Evolutionary conservation across 2,888 invertebrate species (phyloP), one percentile per base, ranked within the genome.

Genomic region (Leptinotarsa haldemani): DNA sequence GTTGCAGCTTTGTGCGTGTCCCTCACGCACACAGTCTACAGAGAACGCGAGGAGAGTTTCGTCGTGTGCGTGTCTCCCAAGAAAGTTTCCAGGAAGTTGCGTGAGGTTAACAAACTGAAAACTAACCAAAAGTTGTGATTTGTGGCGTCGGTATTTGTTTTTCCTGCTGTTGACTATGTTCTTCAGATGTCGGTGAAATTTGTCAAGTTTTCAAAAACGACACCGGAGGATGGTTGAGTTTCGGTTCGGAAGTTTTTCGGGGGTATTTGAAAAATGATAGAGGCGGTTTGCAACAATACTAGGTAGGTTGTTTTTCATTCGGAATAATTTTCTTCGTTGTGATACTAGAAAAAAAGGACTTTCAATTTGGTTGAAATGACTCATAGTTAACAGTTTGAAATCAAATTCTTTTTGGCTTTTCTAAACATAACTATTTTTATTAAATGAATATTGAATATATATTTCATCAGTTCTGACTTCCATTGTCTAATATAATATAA

Each of bases 1-100:
- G 86, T 86, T 84, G 85, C 85, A 86, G 82, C 82, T 80, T 74
- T 74, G 83, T 85, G 84, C 84, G 85, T 84, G 84, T 77, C 74
- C 78, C 78, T 73, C 80, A 83, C 83, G 83, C 84, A 83, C 81
- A 79, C 84, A 52, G 53, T 50, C 70, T 40, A 65, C 46, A 13
- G 53, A 48, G 52, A 52, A 40, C 70, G 64, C 69, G 69, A 48
- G 30, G 47, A 58, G 46, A 61, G 30, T 63, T 69, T 69, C 16
- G 48, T 4, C 56, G 67, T 56, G 67, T 48, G 66, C n/a, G 69
- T 69, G 69, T 58, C 56, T 65, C 46, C 22, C 30, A 58, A 16
- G 58, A 58, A 58, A 25, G 20, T 25, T 69, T 25, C n/a, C 47
- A 58, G 58, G 58, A 58, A 58, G 58, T 61, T 12, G 61, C 61